Conservation (phyloP, 2,797 vertebrate genomes). For the Darevskia nairensis region DNA sequence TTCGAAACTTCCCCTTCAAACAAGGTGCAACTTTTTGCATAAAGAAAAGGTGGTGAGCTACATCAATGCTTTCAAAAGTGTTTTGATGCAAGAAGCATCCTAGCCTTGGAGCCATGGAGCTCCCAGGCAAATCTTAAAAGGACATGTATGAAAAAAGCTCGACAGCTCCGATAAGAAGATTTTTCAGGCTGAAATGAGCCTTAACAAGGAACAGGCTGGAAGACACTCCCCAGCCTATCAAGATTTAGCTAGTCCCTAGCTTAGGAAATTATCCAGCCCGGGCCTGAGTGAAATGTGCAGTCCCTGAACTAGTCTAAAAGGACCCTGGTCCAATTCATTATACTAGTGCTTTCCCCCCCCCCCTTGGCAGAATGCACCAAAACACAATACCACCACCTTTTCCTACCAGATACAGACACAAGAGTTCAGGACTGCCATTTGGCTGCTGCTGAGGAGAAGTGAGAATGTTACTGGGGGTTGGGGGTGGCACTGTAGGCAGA, state of each 20-base stretch:
- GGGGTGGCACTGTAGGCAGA: no score
- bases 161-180: neutral
- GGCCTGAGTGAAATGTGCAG: neutral
- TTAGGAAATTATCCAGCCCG: neutral
- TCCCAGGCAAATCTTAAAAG: neutral
- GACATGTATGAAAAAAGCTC: neutral
- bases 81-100: neutral
- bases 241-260: neutral
- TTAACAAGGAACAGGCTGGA: neutral
- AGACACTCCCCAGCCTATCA: neutral
- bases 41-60: neutral
- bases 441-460: no score
- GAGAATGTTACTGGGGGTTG: no score
- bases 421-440: no score
- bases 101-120: constrained; percentile 3
- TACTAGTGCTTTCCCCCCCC: no score
- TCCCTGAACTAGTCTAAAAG: neutral
- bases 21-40: neutral
- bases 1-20: neutral
- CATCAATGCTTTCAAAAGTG: neutral
- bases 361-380: no score
- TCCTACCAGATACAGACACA: no score
- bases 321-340: neutral
- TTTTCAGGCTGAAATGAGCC: neutral
- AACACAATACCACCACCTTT: no score